Conservation (phyloP, 2,888 invertebrate species). For the Caenorhabditis uteleia region DNA sequence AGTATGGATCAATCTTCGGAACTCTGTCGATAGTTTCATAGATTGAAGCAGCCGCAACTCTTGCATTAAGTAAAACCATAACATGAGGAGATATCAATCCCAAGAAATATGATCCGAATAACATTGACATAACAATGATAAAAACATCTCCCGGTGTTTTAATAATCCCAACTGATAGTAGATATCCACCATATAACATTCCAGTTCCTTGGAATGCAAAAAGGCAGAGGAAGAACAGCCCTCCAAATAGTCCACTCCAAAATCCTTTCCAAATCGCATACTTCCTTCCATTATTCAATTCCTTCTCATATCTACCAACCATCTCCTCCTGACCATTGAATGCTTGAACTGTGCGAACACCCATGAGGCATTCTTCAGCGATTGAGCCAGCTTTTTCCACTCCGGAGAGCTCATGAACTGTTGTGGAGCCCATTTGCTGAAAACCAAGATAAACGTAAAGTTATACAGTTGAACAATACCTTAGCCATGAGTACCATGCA, state of each 20-base stretch:
- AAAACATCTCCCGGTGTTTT: constrained; percentile 61
- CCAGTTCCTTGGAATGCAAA: constrained; percentile 54
- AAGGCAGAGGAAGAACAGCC: constrained; percentile 56
- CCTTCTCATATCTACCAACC: constrained; percentile 46
- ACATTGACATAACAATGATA: constrained; percentile 56
- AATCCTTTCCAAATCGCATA: constrained; percentile 58
- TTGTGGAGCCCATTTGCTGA: constrained; percentile 53
- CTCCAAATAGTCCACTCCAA: constrained; percentile 58
- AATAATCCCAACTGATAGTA: constrained; percentile 48
- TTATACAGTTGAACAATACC: constrained; percentile 9
- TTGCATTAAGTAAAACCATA: constrained; percentile 49
- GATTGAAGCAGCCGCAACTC: constrained; percentile 51
- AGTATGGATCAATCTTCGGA: constrained; percentile 59
- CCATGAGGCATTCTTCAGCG: constrained; percentile 59
- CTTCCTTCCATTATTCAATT: constrained; percentile 46
- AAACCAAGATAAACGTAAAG: constrained; percentile 1
- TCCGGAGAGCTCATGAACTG: constrained; percentile 42
- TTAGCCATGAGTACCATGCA: constrained; percentile 48
- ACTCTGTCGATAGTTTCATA: constrained; percentile 54
- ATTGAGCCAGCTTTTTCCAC: constrained; percentile 58
- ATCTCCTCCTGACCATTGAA: constrained; percentile 60
- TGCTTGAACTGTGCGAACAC: constrained; percentile 59
- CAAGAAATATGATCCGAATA: constrained; percentile 53
- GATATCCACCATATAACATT: constrained; percentile 52
- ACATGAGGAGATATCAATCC: constrained; percentile 54